A percentile compares a stretch with the other conserved stretches of the same genome.
Evolutionary conservation across 2,888 invertebrate genomes (phyloP).

Genomic region (Drymonia ruficornis): DNA sequence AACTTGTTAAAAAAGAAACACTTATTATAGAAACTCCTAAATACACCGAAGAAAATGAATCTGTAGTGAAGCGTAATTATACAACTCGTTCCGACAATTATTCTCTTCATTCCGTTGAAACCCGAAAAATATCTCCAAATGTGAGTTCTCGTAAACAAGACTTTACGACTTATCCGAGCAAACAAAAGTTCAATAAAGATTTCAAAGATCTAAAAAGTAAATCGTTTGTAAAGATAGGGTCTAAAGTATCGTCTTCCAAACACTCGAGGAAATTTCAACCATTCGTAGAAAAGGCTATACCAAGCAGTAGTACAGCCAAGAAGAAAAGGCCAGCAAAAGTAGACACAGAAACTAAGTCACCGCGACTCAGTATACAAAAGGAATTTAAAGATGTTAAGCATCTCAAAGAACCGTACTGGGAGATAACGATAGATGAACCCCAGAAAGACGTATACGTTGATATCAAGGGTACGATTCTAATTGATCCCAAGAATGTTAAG

Average conservation of each 20-base stretch:
- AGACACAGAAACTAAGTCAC: background rate
- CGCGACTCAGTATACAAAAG: background rate
- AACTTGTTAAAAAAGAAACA: background rate
- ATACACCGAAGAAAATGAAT: background rate
- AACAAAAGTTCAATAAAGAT: background rate
- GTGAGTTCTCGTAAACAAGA: background rate
- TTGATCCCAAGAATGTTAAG: slow-evolving; percentile 18
- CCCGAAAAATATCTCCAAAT: background rate
- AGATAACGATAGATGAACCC: slow-evolving; percentile 49
- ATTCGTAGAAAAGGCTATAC: background rate
- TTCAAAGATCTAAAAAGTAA: background rate
- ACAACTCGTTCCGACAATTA: background rate
- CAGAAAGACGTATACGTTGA: slow-evolving; percentile 35
- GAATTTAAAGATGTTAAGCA: background rate
- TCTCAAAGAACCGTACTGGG: slow-evolving; percentile 33
- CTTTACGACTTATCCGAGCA: background rate
- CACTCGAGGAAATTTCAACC: background rate
- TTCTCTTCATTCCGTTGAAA: background rate
- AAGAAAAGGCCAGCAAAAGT: background rate
- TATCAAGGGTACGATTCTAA: slow-evolving; percentile 4
- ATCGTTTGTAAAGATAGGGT: background rate
- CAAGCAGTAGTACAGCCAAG: background rate
- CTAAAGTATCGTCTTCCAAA: background rate
- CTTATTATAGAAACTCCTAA: background rate
- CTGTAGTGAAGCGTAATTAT: too few species aligned